These are phyloP conservation scores for Pelobates fuscus DNA, from an alignment of 2,113 vertebrate genomes.

Conservation along the genomic window DNA sequence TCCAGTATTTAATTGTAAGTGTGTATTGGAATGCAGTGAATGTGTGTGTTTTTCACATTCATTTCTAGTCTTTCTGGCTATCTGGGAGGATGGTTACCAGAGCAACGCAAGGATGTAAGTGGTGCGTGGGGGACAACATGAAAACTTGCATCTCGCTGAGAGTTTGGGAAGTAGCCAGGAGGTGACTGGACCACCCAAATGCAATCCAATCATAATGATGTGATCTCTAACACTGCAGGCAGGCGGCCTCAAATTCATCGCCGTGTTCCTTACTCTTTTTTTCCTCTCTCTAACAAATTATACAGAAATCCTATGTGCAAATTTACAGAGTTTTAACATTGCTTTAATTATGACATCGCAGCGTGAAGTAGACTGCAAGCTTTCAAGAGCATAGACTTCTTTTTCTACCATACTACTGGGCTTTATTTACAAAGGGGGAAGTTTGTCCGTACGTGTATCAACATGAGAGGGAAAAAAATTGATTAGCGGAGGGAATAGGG, in stretches of 20 bases:
- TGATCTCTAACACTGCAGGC: slow-evolving; percentile 8
- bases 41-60: slow-evolving; percentile 29
- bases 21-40: not conserved
- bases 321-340: not conserved
- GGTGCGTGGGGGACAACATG: slow-evolving; percentile 13
- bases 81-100: slow-evolving; percentile 41
- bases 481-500: too few relatives aligned
- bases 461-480: too few relatives aligned
- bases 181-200: slow-evolving; percentile 39
- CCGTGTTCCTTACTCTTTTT: not conserved
- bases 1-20: not conserved
- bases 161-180: slow-evolving; percentile 40
- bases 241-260: not conserved
- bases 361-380: too few relatives aligned
- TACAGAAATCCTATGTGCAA: not conserved
- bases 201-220: slow-evolving; percentile 17
- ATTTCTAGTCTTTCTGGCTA: slow-evolving; percentile 38
- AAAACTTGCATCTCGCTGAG: slow-evolving; percentile 27
- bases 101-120: slow-evolving; percentile 38
- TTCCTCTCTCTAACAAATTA: not conserved
- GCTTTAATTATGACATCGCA: not conserved
- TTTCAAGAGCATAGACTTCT: not conserved
- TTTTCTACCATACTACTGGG: not conserved
- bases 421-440: not conserved
- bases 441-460: not conserved